Percentiles rank a stretch among this genome's conserved stretches.
Evolutionary conservation across 2,888 invertebrate genomes (phyloP).

Genomic region (Xestobium rufovillosum): DNA sequence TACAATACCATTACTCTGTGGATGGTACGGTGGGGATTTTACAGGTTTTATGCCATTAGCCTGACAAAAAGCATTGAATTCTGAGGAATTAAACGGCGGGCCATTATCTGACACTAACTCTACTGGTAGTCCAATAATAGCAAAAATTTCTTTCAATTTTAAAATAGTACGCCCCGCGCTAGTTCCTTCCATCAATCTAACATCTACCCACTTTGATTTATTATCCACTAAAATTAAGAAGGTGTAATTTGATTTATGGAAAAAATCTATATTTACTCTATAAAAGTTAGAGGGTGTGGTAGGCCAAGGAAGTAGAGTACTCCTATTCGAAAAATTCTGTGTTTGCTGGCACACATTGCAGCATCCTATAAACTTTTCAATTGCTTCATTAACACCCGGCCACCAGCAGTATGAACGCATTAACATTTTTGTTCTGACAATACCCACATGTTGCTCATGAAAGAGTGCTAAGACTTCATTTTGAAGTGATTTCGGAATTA

Average conservation of each 20-base stretch:
- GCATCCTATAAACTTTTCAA: conserved; percentile 8
- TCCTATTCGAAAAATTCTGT: background rate
- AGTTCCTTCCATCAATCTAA: conserved; percentile 22
- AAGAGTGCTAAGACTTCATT: conserved; percentile 4
- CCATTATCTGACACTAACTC: conserved; percentile 25
- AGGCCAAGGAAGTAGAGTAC: conserved; percentile 5
- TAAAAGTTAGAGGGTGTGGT: background rate
- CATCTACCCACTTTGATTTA: conserved; percentile 24
- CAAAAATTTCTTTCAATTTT: conserved; percentile 21
- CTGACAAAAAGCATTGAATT: conserved; percentile 23
- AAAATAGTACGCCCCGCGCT: conserved; percentile 17
- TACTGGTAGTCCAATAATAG: conserved; percentile 21
- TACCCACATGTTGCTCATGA: conserved; percentile 12
- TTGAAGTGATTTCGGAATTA: conserved; percentile 9
- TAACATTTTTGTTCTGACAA: too few relatives aligned
- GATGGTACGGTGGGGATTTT: conserved; percentile 23
- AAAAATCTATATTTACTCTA: conserved; percentile 12
- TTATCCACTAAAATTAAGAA: conserved; percentile 22
- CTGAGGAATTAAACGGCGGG: conserved; percentile 21
- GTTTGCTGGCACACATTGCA: conserved; percentile 10
- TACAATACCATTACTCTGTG: conserved; percentile 22
- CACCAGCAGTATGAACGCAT: conserved; percentile 5
- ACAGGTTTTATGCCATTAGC: conserved; percentile 24
- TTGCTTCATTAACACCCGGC: too few relatives aligned
- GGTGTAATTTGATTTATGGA: conserved; percentile 11